Evolutionary conservation across 2,888 invertebrate species (phyloP).

Genomic region (Netelia melanura): DNA sequence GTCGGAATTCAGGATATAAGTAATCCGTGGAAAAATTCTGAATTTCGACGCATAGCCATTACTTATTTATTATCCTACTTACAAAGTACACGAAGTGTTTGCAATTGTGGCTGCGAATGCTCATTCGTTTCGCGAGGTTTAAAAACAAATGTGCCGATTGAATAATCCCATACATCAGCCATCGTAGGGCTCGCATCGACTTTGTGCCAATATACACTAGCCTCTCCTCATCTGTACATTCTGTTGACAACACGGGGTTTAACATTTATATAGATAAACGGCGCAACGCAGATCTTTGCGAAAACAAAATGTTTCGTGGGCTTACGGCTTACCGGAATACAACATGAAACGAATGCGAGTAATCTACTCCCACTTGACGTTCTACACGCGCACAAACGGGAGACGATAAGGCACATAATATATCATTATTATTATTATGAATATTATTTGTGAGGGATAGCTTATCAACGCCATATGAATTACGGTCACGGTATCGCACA

Average conservation of each 20-base stretch:
- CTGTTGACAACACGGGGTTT: not conserved
- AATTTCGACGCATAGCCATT: slow-evolving; percentile 34
- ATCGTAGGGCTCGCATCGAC: no score
- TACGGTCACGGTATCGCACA: not conserved
- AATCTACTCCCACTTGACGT: slow-evolving; percentile 20
- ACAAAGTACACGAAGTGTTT: slow-evolving; percentile 36
- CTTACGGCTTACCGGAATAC: not conserved
- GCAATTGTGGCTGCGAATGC: slow-evolving; percentile 2
- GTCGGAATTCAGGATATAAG: slow-evolving; percentile 9
- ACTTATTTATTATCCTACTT: slow-evolving; percentile 46
- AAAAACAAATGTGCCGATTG: slow-evolving; percentile 44
- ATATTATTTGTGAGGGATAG: slow-evolving; percentile 33
- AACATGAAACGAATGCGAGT: not conserved
- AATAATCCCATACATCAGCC: not conserved
- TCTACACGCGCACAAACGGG: slow-evolving; percentile 45
- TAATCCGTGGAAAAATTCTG: slow-evolving; percentile 1
- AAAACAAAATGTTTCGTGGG: not conserved
- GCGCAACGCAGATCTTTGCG: not conserved
- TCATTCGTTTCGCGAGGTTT: slow-evolving; percentile 26
- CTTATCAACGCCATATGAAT: not conserved
- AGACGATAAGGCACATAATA: slow-evolving; percentile 74
- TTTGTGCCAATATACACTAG: no score
- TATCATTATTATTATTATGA: slow-evolving; percentile 54
- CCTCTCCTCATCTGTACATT: no score
- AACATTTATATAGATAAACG: not conserved